Base-by-base conservation (phyloP, 35 echinoderm and acorn worm species). In the Holothuria glaberrima region DNA sequence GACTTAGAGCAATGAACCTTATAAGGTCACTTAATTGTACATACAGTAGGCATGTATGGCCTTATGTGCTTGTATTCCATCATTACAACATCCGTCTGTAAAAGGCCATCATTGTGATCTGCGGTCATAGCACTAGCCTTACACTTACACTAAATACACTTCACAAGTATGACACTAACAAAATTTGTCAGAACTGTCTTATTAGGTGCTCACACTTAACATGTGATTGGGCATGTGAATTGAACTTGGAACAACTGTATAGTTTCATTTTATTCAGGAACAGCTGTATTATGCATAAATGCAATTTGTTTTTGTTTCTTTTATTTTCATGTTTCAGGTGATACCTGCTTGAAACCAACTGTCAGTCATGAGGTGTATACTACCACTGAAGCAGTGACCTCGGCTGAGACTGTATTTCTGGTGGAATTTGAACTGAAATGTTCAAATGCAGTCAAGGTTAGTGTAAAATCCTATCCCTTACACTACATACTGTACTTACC, bases 381-480 rank as follows among this genome's bases (percentile, higher is more conserved):
- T 28, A 95, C 94, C 26, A 92, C 90, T 52, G 94, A 95, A 73
- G 87, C 44, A 13, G 64, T 87, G 19, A 83, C 87, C 16, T 95
- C 94, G 16, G 86, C 90, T 29, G 86, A 92, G 38, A 89, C 94
- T 38, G 94, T 92, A 18, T 95, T 95, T 74, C 69, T 89, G 21
- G 90, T 92, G 0, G 94, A 95, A 70, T 95, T 95, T 77, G 63
- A 75, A 41, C 71, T 95, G 45, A 59, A 84, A 26, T 95, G 94
- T 87, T 91, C 88, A 63, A 95, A 95, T 86, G 91, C 82, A 24
- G 83, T 82, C 70, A 90, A 89, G 86, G 94, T 92, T 90, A 63
- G 31, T 54, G 14, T 30, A 22, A 19, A 18, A 4, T 83, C 9
- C 0, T 25, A n/a, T 9, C 7, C 13, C 1, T 30, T 25, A n/a